Evolutionary conservation across 1,140 invertebrate genomes (phyloP).

Genomic region (Mycetomoellerius zeteki): DNA sequence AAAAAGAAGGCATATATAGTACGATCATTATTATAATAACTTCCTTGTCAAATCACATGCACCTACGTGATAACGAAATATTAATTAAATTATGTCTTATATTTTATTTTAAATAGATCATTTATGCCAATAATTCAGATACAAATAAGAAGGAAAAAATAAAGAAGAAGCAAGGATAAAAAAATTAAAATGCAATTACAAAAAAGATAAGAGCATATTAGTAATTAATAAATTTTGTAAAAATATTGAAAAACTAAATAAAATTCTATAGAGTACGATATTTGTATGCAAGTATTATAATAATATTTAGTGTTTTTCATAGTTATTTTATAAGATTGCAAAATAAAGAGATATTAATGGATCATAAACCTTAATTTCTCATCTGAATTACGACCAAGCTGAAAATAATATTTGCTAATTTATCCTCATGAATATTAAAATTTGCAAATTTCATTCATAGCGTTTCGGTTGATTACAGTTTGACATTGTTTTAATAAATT

Average conservation of each 20-base stretch:
- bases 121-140: neutral
- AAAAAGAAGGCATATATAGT: neutral
- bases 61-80: neutral
- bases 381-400: neutral
- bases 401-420: slow-evolving; percentile 30
- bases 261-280: slow-evolving; percentile 2
- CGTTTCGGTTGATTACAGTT: slow-evolving; percentile 11
- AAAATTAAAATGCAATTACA: neutral
- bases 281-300: neutral
- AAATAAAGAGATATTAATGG: neutral
- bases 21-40: slow-evolving; percentile 10
- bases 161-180: neutral
- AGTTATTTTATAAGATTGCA: neutral
- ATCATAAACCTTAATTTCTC: neutral
- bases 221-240: neutral
- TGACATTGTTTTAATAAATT: slow-evolving; percentile 16
- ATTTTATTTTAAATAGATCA: neutral
- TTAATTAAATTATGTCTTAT: neutral
- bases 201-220: neutral
- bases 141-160: neutral
- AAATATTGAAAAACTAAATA: neutral
- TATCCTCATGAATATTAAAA: slow-evolving; percentile 36
- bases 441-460: slow-evolving; percentile 29
- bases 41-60: neutral
- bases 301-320: neutral